A percentile compares a stretch with the other conserved stretches of the same genome.
These are phyloP conservation scores for Plagiodera versicolora DNA, from an alignment of 2,888 invertebrate genomes.

Conservation along the genomic window DNA sequence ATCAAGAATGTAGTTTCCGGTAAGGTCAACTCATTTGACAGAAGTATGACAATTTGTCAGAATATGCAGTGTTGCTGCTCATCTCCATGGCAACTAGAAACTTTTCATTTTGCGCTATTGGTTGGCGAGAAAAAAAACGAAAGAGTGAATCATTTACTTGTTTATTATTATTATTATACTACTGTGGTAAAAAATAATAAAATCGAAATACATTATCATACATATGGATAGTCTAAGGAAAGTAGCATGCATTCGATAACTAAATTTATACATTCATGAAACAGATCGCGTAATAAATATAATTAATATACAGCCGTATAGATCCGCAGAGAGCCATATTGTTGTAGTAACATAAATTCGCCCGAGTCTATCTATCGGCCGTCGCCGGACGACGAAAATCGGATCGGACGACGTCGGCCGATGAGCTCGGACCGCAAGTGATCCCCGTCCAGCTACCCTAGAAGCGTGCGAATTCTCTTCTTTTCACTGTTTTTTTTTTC, in stretches of 20 bases:
- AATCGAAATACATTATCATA: slow-evolving; percentile 55
- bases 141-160: slow-evolving; percentile 36
- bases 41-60: too few species aligned
- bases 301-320: slow-evolving; percentile 54
- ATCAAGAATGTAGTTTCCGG: too few species aligned
- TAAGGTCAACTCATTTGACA: too few species aligned
- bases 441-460: slow-evolving; percentile 59
- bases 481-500: too few species aligned
- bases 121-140: slow-evolving; percentile 14
- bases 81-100: too few species aligned
- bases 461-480: slow-evolving; percentile 33
- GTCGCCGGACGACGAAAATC: too few species aligned
- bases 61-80: too few species aligned
- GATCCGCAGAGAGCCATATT: slow-evolving; percentile 50
- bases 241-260: slow-evolving; percentile 55
- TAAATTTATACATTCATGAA: slow-evolving; percentile 51
- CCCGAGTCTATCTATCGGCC: slow-evolving; percentile 15
- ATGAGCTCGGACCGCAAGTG: slow-evolving; percentile 49
- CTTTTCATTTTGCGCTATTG: too few species aligned
- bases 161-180: slow-evolving; percentile 51
- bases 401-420: slow-evolving; percentile 18
- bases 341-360: slow-evolving; percentile 27
- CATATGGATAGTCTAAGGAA: slow-evolving; percentile 52
- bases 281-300: slow-evolving; percentile 53
- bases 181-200: slow-evolving; percentile 56